These are phyloP conservation scores for Poecilus cupreus DNA, from an alignment of 2,888 invertebrate genomes.

Conservation along the genomic window DNA sequence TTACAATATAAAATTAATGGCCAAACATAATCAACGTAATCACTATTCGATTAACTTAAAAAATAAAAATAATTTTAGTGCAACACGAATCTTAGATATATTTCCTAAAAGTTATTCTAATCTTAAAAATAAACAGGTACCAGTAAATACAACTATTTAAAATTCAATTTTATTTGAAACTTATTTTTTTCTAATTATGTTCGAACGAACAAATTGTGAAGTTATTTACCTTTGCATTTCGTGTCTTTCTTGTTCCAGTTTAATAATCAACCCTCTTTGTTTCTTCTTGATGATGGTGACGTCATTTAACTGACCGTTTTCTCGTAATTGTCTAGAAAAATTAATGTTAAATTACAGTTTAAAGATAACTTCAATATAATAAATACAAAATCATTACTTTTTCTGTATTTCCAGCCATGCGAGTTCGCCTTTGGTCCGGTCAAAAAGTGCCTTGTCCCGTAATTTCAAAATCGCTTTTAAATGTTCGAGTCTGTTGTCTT, in stretches of 20 bases:
- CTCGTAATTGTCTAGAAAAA: slow-evolving; percentile 72
- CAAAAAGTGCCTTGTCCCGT: slow-evolving; percentile 80
- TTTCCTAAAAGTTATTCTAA: too few species aligned
- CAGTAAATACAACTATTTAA: not conserved
- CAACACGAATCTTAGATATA: not conserved
- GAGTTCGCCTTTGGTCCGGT: slow-evolving; percentile 80
- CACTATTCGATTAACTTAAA: not conserved
- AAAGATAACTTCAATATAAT: not conserved
- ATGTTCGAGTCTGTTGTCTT: slow-evolving; percentile 80
- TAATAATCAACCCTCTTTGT: slow-evolving; percentile 79
- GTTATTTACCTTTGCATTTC: slow-evolving; percentile 78
- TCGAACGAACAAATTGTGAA: too few species aligned
- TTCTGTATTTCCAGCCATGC: slow-evolving; percentile 81
- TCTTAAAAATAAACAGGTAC: not conserved
- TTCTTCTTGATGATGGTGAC: slow-evolving; percentile 80
- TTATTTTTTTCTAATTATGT: too few species aligned
- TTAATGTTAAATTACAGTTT: not conserved
- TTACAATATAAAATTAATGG: not conserved
- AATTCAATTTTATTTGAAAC: not conserved
- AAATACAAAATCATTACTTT: slow-evolving; percentile 67
- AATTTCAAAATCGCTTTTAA: slow-evolving; percentile 80
- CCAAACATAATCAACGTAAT: not conserved
- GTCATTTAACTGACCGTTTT: slow-evolving; percentile 76
- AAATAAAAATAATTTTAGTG: not conserved
- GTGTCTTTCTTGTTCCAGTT: slow-evolving; percentile 80